A percentile compares a stretch with the other conserved stretches of the same genome.
Conservation (phyloP, 2,113 vertebrate species). For the Prionailurus viverrinus region DNA sequence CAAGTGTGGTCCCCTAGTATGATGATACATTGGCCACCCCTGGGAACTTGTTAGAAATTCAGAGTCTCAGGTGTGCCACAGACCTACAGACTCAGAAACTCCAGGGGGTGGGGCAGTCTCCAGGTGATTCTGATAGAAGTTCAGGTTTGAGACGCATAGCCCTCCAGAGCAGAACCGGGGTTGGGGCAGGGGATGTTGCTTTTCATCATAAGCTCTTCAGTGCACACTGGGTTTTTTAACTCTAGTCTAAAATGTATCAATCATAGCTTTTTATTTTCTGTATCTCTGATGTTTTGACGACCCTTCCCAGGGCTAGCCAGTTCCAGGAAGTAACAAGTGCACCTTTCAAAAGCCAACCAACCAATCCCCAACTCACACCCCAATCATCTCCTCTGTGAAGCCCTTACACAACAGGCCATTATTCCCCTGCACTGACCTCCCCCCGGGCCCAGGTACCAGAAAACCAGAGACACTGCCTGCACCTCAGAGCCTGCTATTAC, state of each 20-base stretch:
- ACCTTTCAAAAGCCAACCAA: not conserved
- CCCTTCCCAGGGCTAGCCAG: not conserved
- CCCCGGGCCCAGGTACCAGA: not conserved
- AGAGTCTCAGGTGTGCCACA: not conserved
- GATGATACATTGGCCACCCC: not conserved
- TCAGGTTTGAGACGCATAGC: not conserved
- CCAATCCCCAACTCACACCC: not conserved
- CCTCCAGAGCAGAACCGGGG: not conserved
- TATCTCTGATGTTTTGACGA: not conserved
- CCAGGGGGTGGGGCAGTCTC: not conserved
- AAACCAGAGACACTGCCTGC: not conserved
- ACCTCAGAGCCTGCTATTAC: not conserved
- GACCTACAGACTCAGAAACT: not conserved
- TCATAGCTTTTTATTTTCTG: not conserved
- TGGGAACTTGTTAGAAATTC: not conserved
- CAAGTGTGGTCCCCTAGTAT: not conserved
- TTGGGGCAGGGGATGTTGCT: not conserved
- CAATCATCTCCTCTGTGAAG: not conserved
- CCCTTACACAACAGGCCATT: not conserved
- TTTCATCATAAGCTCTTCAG: not conserved
- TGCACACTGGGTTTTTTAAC: not conserved
- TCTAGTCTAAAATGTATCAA: not conserved
- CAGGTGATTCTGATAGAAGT: not conserved
- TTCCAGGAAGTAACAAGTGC: not conserved
- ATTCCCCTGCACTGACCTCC: too few species aligned